Evolutionary conservation across 1,140 invertebrate species (phyloP), one percentile per base, ranked within the genome.

Genomic region (Drosophila nigromelanica): DNA sequence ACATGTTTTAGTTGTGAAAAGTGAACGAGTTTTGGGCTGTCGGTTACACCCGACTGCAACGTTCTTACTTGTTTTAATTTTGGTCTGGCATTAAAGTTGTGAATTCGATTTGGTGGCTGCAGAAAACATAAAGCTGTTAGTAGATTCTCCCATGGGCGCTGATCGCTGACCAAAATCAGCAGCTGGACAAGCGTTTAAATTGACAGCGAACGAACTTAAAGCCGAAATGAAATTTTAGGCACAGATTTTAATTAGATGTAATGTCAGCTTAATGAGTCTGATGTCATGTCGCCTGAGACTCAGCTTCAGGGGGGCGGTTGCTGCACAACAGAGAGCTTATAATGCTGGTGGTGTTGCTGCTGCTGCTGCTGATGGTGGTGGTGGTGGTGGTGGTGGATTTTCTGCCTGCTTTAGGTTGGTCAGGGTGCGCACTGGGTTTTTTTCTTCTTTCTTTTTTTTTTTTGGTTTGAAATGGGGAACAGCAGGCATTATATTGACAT

Each of bases 221-320:
- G 62, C 30, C 39, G 30, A 76, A 83, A 73, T 77, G 73, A 67
- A 62, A 83, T 62, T 69, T 62, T 59, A 60, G 60, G 40, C 64
- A 70, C 48, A 58, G 73, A 76, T 87, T 87, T 79, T 89, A 82
- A 82, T 87, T 87, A 89, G 76, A 79, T 73, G 58, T 89, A 82
- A 82, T 82, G 76, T 69, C 68, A 56, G 67, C 74, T 63, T 76
- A 87, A 86, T 81, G 83, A 71, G 78, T 62, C 63, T 68, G 67
- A 80, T 75, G 50, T 77, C 66, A 45, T 76, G 50, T 67, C 21
- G 51, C 30, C 21, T 21, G 10, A 30, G 47, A 30, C 45, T 45
- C 8, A 3, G 18, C 10, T 48, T 4, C 37, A 33, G n/a, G 12
- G 21, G 39, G 42, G n/a, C n/a, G 51, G 21, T 75, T 30, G n/a